phyloP scores from a whole-genome alignment of 2,113 vertebrate species.

The Channa argus region DNA sequence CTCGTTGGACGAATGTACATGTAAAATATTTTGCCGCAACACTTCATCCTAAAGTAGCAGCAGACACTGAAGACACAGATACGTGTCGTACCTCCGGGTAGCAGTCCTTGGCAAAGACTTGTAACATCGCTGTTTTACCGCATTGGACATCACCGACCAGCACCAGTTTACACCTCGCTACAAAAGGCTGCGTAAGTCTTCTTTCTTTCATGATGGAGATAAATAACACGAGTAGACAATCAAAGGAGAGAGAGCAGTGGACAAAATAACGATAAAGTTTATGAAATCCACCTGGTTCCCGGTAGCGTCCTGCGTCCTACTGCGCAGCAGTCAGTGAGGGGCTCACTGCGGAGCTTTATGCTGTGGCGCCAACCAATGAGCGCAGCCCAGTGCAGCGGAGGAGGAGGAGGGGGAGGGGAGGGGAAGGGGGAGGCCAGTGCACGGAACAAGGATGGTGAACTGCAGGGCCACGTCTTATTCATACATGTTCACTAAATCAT shows the following conservation, averaged over 20 bases:
- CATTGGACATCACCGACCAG: slow-evolving; percentile 96
- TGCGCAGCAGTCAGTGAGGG: background rate
- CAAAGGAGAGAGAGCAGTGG: background rate
- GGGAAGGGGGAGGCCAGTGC: no score
- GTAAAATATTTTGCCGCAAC: no score
- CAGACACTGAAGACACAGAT: no score
- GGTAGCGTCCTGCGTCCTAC: background rate
- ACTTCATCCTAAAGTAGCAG: background rate
- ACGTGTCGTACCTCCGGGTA: slow-evolving; percentile 91
- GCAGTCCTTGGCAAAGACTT: slow-evolving; percentile 95
- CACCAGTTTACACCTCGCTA: slow-evolving; percentile 92
- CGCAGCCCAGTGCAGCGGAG: slow-evolving; percentile 32
- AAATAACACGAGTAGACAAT: background rate
- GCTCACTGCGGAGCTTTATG: slow-evolving; percentile 81
- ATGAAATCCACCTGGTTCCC: slow-evolving; percentile 13
- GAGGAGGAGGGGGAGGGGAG: slow-evolving; percentile 15
- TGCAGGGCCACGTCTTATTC: no score
- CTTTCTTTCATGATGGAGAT: slow-evolving; percentile 90
- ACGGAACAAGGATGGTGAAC: no score
- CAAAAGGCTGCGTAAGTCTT: slow-evolving; percentile 86
- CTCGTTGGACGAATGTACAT: no score
- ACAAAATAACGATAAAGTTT: slow-evolving; percentile 7
- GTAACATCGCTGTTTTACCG: slow-evolving; percentile 97
- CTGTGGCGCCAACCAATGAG: slow-evolving; percentile 79
- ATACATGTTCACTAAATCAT: background rate